Base-by-base conservation (phyloP, 2,888 invertebrate genomes). In the Oithona nana region DNA sequence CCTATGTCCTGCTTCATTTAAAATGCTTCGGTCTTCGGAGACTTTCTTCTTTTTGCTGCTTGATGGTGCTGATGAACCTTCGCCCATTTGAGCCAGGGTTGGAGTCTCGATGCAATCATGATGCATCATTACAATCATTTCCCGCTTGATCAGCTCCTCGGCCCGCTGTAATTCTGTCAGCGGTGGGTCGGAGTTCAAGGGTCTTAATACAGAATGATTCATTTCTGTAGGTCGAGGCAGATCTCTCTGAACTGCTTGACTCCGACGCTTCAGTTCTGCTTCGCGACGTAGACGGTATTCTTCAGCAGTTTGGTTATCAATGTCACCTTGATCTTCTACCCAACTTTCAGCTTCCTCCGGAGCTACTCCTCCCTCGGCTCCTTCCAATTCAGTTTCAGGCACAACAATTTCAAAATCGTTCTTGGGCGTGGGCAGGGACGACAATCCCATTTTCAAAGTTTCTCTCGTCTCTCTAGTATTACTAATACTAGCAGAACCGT, bases 391-490 rank as follows among this genome's bases (percentile, higher is more conserved):
- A 61, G 83, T 80, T 65, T 93, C 93, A 0, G 95, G 94, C 16
- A 95, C 88, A 51, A 97, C 94, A 69, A 97, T 94, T 76, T 98
- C 97, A 73, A 93, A 99, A 75, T 99, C 97, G 72, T 99, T 97
- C 68, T 86, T 85, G 0, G 98, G 97, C 1, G 81, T 74, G 1
- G 98, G 98, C 64, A 99, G 76, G 0, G 83, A 76, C 28, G 83
- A 82, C 28, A 97, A 76, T 0, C 88, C 86, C 66, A 81, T 80
- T 52, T 84, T 81, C 26, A 94, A 78, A 29, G 20, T 28, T 28
- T 29, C 30, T 1, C 26, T 20, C 39, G 20, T 28, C 29, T 31
- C 20, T 29, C 30, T 26, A 3, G 16, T n/a, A 26, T 57, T n/a
- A 20, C 26, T 28, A 13, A 16, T n/a, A 29, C 29, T 20, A 6